Base-by-base conservation (phyloP, 2,888 invertebrate genomes). In the Athalia rosae region DNA sequence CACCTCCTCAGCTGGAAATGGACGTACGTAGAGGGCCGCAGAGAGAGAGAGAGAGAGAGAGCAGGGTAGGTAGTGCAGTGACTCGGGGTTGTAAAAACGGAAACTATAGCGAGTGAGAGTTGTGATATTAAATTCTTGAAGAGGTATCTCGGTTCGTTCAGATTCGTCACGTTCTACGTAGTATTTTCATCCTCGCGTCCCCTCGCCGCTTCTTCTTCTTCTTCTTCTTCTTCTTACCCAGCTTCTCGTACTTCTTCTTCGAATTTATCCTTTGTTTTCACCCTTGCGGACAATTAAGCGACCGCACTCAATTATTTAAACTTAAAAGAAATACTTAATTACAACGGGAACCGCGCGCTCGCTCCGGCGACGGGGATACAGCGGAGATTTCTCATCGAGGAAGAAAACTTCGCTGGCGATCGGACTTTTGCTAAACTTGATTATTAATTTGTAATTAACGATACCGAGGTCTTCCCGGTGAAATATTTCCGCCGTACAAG, bases 11-110 rank as follows among this genome's bases (percentile, higher is more conserved):
- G 50, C 28, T 28, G 15, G 71, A 43, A 58, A 11, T 15, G 58
- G 71, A 58, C 45, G 71, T 84, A 84, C 84, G 83, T 81, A 28
- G 28, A 2, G 28, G 28, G 28, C 28, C 0, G 28, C 28, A 28
- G 28, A 28, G 28, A 28, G 28, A 81, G 80, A 81, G 79, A 79
- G 78, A n/a, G 53, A 41, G 50, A 6, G 62, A 15, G 67, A 50
- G 48, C 50, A 67, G 8, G 13, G n/a, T 13, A 43, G 48, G 47
- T 5, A 43, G 43, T 43, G 47, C n/a, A 28, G 45, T 71, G 13
- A 59, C 4, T 74, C n/a, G 71, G 61, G 53, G 61, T 61, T 48
- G 50, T 74, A 48, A 74, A 74, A 74, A 74, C 45, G 61, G 48
- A 62, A 62, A 58, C 11, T 4, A n/a, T n/a, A 41, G 28, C n/a